Evolutionary conservation across 2,113 vertebrate genomes (phyloP).

Genomic region (Gobio gobio): DNA sequence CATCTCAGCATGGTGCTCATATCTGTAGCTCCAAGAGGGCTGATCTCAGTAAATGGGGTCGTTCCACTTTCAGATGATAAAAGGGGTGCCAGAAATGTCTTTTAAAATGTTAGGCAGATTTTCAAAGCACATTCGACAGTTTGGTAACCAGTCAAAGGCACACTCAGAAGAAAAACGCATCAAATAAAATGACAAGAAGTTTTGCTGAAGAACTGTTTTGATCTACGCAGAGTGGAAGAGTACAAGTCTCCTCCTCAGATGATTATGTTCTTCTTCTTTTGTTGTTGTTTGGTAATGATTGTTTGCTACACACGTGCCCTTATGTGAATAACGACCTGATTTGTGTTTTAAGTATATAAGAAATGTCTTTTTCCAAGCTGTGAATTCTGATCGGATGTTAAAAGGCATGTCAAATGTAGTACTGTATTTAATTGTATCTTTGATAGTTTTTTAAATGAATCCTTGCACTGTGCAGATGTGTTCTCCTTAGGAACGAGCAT

Average conservation of each 20-base stretch:
- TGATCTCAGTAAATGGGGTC: conserved; percentile 26
- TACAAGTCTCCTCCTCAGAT: neutral
- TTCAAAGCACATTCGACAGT: conserved; percentile 35
- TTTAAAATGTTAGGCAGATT: neutral
- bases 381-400: neutral
- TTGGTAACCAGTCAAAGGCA: conserved; percentile 52
- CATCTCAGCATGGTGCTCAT: conserved; percentile 26
- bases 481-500: neutral
- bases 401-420: neutral
- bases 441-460: conserved; percentile 27
- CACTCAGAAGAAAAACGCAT: conserved; percentile 39
- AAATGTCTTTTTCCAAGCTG: neutral
- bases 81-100: conserved; percentile 6
- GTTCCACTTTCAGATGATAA: conserved; percentile 13
- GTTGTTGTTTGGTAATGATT: neutral
- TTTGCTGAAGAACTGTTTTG: neutral
- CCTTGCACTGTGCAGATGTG: conserved; percentile 45
- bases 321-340: neutral
- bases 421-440: neutral
- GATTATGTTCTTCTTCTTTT: neutral
- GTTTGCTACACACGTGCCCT: neutral
- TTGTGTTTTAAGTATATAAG: neutral
- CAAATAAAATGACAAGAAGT: conserved; percentile 24
- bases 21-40: neutral
- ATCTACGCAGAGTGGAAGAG: neutral